Conservation (phyloP, 2,797 vertebrate species). For the Myripristis jacobus region DNA sequence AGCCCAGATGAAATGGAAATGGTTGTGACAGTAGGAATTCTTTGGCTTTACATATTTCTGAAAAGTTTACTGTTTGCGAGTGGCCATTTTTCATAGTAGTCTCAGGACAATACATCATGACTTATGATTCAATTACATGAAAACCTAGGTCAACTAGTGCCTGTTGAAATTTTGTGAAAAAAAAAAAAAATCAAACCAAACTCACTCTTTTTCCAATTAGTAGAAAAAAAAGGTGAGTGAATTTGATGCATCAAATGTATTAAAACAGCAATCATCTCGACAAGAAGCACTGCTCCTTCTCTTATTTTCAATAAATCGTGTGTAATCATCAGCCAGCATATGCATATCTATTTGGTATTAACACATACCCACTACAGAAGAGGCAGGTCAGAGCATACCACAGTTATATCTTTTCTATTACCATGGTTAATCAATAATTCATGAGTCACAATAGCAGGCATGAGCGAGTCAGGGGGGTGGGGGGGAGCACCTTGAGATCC, state of each 20-base stretch:
- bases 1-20: conserved; percentile 62
- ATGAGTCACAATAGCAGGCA: conserved; percentile 82
- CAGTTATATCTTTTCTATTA: conserved; percentile 86
- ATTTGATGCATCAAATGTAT: conserved; percentile 5
- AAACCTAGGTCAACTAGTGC: conserved; percentile 8
- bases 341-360: conserved; percentile 74
- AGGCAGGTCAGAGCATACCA: conserved; percentile 77
- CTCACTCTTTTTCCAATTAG: conserved; percentile 1
- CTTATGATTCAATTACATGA: not conserved
- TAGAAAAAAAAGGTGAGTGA: not conserved
- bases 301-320: conserved; percentile 51
- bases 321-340: conserved; percentile 60
- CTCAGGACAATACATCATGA: conserved; percentile 11
- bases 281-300: conserved; percentile 20
- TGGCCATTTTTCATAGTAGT: not conserved
- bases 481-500: conserved; percentile 64
- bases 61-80: conserved; percentile 23
- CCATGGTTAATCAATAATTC: conserved; percentile 86
- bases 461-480: conserved; percentile 47
- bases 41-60: conserved; percentile 16
- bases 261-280: conserved; percentile 31
- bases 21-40: conserved; percentile 49
- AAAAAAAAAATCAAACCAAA: no score
- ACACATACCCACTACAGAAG: conserved; percentile 67
- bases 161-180: not conserved